Base-by-base conservation (phyloP, 2,888 invertebrate species). In the Sphinx pinastri region DNA sequence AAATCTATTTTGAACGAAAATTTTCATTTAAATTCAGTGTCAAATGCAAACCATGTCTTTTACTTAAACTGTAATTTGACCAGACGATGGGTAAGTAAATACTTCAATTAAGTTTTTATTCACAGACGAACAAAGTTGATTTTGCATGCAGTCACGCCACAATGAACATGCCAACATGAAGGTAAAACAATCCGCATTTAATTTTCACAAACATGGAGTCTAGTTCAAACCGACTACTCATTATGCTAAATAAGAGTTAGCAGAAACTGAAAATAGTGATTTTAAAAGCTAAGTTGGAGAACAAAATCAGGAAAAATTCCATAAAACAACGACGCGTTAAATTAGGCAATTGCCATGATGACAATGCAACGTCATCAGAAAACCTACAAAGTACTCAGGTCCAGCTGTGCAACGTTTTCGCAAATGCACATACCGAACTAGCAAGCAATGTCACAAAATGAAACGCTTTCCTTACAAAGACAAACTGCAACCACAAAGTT, bases 341-440 rank as follows among this genome's bases (percentile, higher is more conserved):
- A 63, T 19, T 49, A 13, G 1, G 45, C 12, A 63, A 60, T 49
- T 63, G 1, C 45, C 45, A 38, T 52, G 71, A 74, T 71, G 55
- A 72, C 73, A 73, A 55, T 71, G 57, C 72, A 71, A 77, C 74
- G 76, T 74, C 79, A 77, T 49, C 71, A 67, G 52, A 74, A 74
- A 77, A 78, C 80, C 76, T 76, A 75, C 70, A 47, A 76, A 73
- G 76, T 77, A 79, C 79, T 76, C 77, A 77, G 79, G 80, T 82
- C 81, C 84, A 85, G 81, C 85, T 83, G 81, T 87, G 84, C 85
- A 86, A 87, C 81, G 85, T 88, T 83, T 80, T 80, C 85, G 84
- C 84, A 85, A 87, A 89, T 83, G 80, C 81, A 80, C 71, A 83
- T 79, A 80, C 79, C 79, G 83, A 82, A 82, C 77, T 78, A 78